Evolutionary conservation across 2,797 vertebrate genomes (phyloP).

Genomic region (Arrhamphus sclerolepis): DNA sequence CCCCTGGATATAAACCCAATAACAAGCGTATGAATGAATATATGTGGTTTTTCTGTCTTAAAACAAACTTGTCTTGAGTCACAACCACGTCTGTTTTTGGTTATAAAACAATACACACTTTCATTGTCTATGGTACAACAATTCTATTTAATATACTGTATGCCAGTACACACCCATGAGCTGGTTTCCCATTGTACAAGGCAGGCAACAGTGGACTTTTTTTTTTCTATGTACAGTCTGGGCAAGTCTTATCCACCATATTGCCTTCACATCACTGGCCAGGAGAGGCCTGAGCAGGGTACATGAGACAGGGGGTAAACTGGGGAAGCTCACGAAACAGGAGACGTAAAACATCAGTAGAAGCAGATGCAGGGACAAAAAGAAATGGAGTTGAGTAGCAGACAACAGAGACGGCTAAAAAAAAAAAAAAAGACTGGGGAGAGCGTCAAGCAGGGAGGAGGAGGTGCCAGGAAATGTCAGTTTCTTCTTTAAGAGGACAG

Average conservation of each 20-base stretch:
- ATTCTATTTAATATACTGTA: constrained; percentile 75
- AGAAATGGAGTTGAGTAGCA: constrained; percentile 42
- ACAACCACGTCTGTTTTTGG: constrained; percentile 82
- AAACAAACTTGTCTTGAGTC: constrained; percentile 84
- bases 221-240: constrained; percentile 82
- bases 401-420: constrained; percentile 51
- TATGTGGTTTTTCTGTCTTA: constrained; percentile 76
- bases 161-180: constrained; percentile 75
- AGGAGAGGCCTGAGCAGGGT: constrained; percentile 68
- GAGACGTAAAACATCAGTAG: constrained; percentile 56
- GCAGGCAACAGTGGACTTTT: constrained; percentile 75
- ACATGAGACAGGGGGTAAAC: constrained; percentile 45
- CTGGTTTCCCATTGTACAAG: constrained; percentile 76
- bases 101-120: constrained; percentile 84
- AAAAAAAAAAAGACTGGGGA: constrained; percentile 28
- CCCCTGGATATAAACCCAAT: constrained; percentile 68
- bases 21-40: constrained; percentile 75
- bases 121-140: constrained; percentile 80
- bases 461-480: constrained; percentile 56
- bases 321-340: constrained; percentile 44
- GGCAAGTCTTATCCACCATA: constrained; percentile 75
- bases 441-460: constrained; percentile 34
- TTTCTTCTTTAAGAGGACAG: constrained; percentile 43
- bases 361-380: constrained; percentile 44
- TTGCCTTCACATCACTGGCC: constrained; percentile 76